Evolutionary conservation across 64 coral and sea anemone genomes (phyloP).

Genomic region (Platygyra sinensis): DNA sequence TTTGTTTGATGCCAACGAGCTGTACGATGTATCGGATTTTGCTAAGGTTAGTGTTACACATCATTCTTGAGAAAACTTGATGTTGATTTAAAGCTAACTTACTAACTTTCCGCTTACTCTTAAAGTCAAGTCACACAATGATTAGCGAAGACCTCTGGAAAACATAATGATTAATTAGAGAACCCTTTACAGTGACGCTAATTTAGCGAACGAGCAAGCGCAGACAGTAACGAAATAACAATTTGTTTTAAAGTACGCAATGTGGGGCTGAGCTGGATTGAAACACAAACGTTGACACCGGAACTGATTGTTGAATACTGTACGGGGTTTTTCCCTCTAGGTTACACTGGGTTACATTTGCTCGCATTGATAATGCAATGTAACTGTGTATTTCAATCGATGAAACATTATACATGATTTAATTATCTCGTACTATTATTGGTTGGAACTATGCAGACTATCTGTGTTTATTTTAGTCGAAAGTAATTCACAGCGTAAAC

Average conservation of each 20-base stretch:
- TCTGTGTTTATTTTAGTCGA: background rate
- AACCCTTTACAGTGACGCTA: background rate
- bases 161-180: background rate
- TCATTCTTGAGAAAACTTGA: too few relatives aligned
- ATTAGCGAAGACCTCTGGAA: background rate
- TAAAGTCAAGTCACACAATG: background rate
- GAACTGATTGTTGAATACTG: too few relatives aligned
- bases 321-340: too few relatives aligned
- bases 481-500: background rate
- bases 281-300: background rate
- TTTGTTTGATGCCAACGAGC: conserved; percentile 88
- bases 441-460: background rate
- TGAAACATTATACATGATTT: background rate
- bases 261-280: background rate
- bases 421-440: background rate
- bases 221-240: background rate
- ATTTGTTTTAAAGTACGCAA: background rate
- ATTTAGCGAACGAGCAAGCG: background rate
- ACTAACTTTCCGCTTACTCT: background rate
- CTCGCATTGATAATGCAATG: too few relatives aligned
- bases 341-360: too few relatives aligned
- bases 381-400: background rate
- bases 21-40: conserved; percentile 98
- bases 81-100: background rate
- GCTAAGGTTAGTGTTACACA: conserved; percentile 68